Conservation (phyloP, 2,888 invertebrate species). For the Cantharis rufa region DNA sequence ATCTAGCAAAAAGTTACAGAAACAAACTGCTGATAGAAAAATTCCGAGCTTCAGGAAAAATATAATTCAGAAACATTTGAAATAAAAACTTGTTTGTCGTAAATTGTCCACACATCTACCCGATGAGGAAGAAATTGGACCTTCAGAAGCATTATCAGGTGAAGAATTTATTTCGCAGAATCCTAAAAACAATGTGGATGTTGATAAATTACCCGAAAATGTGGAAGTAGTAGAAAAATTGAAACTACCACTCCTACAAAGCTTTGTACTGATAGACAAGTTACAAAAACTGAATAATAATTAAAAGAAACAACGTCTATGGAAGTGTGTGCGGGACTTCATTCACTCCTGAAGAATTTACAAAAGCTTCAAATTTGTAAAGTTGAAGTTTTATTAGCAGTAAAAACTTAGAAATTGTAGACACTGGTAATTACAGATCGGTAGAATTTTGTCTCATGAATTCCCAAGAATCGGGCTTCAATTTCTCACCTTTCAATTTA, state of each 20-base stretch:
- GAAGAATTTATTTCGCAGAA: no score
- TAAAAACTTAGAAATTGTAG: conserved; percentile 3
- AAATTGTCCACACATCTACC: background rate
- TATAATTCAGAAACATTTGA: background rate
- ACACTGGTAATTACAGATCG: no score
- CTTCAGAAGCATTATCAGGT: background rate
- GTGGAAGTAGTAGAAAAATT: no score
- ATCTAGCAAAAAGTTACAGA: background rate
- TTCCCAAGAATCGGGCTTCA: no score
- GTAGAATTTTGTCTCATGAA: no score
- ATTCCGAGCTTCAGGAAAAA: background rate
- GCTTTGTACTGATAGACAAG: background rate
- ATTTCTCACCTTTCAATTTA: no score
- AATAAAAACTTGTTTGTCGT: background rate
- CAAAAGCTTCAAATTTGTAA: background rate
- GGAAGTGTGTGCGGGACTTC: background rate
- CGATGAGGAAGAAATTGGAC: background rate
- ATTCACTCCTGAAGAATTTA: background rate
- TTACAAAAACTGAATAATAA: background rate
- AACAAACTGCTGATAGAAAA: background rate
- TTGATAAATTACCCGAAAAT: no score
- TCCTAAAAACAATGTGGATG: no score
- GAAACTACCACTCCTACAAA: background rate
- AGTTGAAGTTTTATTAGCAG: background rate
- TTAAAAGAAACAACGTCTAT: background rate